Evolutionary conservation across 2,113 vertebrate species (phyloP).

Genomic region (Pachycephala philippinensis): DNA sequence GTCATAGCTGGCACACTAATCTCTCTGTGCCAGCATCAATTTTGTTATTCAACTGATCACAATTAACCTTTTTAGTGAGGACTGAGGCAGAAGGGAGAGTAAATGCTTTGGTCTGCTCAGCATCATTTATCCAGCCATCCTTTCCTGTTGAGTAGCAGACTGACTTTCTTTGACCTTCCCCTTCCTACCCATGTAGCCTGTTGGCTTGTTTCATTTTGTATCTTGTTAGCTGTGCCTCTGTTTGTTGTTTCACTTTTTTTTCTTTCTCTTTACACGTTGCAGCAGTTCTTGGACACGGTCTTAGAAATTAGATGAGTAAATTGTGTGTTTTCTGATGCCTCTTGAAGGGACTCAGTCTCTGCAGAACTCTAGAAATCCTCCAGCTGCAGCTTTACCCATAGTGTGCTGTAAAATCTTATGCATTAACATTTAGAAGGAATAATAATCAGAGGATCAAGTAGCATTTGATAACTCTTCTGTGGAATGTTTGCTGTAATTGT

Average conservation of each 20-base stretch:
- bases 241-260: background rate
- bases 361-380: background rate
- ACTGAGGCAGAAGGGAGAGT: background rate
- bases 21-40: background rate
- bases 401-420: background rate
- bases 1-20: background rate
- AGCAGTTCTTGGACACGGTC: background rate
- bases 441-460: background rate
- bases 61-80: background rate
- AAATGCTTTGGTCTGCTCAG: background rate
- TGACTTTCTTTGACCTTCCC: conserved; percentile 23
- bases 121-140: background rate
- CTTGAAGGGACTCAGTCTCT: background rate
- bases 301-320: conserved; percentile 2
- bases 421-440: background rate
- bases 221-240: background rate
- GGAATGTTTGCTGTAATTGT: background rate
- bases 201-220: background rate
- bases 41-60: background rate
- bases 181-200: background rate
- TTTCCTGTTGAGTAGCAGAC: background rate
- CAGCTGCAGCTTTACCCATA: background rate
- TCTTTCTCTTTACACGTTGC: background rate
- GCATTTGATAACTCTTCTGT: background rate
- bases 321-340: background rate